phyloP scores from a whole-genome alignment of 2,797 vertebrate genomes.

The Jordanella pulchra region DNA sequence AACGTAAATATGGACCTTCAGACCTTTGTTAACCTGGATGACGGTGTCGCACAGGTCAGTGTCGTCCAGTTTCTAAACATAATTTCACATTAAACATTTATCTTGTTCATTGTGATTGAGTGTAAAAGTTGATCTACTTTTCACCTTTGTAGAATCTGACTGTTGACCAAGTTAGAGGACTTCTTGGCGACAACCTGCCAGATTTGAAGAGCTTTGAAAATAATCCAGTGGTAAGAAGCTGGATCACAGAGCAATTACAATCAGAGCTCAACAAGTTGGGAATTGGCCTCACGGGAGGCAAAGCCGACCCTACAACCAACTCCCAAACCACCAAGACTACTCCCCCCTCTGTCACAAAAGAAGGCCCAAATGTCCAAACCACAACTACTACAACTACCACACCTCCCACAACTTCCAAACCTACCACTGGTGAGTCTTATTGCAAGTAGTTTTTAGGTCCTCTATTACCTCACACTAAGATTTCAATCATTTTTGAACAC shows the following conservation, averaged over 20 bases:
- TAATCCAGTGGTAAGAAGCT: slow-evolving; percentile 41
- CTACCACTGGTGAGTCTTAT: slow-evolving; percentile 39
- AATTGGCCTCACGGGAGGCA: slow-evolving; percentile 58
- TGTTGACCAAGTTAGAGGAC: slow-evolving; percentile 60
- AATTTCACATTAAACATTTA: background rate
- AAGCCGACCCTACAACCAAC: rapidly evolving
- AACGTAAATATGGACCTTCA: slow-evolving; percentile 72
- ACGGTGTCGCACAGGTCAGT: slow-evolving; percentile 65
- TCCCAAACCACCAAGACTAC: rapidly evolving
- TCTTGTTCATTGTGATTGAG: background rate
- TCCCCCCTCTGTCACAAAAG: rapidly evolving
- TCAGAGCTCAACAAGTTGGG: slow-evolving; percentile 39
- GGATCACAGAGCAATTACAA: slow-evolving; percentile 60
- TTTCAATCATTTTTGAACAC: background rate
- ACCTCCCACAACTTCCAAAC: rapidly evolving
- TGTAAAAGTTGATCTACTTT: background rate
- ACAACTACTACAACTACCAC: rapidly evolving
- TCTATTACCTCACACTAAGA: background rate
- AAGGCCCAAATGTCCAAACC: rapidly evolving
- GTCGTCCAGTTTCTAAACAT: background rate
- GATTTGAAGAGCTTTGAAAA: slow-evolving; percentile 70
- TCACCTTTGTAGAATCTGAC: slow-evolving; percentile 58
- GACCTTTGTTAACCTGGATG: slow-evolving; percentile 61
- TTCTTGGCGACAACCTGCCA: slow-evolving; percentile 69
- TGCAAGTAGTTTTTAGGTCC: background rate